Evolutionary conservation across 1,140 invertebrate genomes (phyloP), one percentile per base, ranked within the genome.

Genomic region (Caerostris darwini): DNA sequence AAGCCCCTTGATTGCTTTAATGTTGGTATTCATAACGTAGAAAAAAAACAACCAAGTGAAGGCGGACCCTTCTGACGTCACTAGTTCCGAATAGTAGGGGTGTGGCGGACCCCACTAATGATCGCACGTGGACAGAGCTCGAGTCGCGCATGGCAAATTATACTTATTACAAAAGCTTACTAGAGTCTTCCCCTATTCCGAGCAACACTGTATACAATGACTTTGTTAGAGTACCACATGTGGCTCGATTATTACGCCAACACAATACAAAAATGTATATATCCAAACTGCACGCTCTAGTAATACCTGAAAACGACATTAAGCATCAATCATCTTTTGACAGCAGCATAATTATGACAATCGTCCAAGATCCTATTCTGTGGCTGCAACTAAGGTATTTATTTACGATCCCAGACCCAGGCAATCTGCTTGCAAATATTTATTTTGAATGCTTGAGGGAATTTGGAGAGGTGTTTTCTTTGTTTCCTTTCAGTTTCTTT

Each of bases 311-410:
- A 14, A 34, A 92, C 58, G 54, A 69, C 91, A 81, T 92, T 69
- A 14, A 50, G 7, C 91, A 92, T 92, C 82, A 50, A 92, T 92
- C 91, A 92, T 71, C 19, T 67, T 71, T 64, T 69, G 91, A 67
- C 82, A 69, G 90, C 82, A n/a, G 59, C 91, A 34, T 92, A 92
- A 92, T 92, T 92, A 92, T 92, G 91, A 92, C 91, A 92, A 92
- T 92, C 56, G 77, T 81, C 89, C 58, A 86, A 19, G 82, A 86
- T 86, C 17, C 64, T 85, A n/a, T 77, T 69, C 59, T 92, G 71
- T 59, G 90, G 57, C 56, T 61, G 34, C 50, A 8, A 56, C 82
- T 58, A 92, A 92, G 90, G 69, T 92, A 92, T 83, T 83, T 92
- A 92, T 83, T 92, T 92, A 14, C 61, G 59, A 86, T 50, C 50